Evolutionary conservation across 2,113 vertebrate species (phyloP).

Genomic region (Thomomys bottae): DNA sequence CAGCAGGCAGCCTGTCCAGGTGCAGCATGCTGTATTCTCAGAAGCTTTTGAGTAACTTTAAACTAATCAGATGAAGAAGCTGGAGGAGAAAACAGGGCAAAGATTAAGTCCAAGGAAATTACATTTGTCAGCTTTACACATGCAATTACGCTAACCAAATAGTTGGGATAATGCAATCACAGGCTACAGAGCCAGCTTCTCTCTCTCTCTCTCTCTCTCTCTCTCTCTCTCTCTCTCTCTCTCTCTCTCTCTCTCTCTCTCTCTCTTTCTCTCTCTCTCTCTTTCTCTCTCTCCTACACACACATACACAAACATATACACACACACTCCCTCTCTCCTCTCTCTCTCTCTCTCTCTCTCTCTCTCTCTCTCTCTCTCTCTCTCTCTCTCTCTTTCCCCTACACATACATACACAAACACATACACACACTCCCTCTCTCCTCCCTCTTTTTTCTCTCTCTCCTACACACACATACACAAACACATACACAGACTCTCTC

Average conservation of each 20-base stretch:
- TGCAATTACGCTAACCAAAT: slow-evolving; percentile 86
- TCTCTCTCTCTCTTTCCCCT: neutral
- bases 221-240: neutral
- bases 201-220: neutral
- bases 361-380: neutral
- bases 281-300: too few species aligned
- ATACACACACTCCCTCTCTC: too few species aligned
- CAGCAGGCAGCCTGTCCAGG: slow-evolving; percentile 41
- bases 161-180: slow-evolving; percentile 83
- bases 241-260: neutral
- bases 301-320: too few species aligned
- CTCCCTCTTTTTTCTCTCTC: neutral
- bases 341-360: neutral
- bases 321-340: too few species aligned
- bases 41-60: slow-evolving; percentile 83
- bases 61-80: slow-evolving; percentile 86
- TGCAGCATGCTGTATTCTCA: slow-evolving; percentile 72
- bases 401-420: too few species aligned
- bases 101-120: slow-evolving; percentile 86
- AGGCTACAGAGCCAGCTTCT: slow-evolving; percentile 69
- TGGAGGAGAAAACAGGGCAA: slow-evolving; percentile 80
- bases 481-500: too few species aligned
- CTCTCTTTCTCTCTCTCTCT: too few species aligned
- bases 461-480: too few species aligned
- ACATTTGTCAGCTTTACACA: slow-evolving; percentile 85